Percentiles rank a stretch among this genome's conserved stretches.
Evolutionary conservation across 2,113 vertebrate genomes (phyloP).

Genomic region (Chaetodon auriga): DNA sequence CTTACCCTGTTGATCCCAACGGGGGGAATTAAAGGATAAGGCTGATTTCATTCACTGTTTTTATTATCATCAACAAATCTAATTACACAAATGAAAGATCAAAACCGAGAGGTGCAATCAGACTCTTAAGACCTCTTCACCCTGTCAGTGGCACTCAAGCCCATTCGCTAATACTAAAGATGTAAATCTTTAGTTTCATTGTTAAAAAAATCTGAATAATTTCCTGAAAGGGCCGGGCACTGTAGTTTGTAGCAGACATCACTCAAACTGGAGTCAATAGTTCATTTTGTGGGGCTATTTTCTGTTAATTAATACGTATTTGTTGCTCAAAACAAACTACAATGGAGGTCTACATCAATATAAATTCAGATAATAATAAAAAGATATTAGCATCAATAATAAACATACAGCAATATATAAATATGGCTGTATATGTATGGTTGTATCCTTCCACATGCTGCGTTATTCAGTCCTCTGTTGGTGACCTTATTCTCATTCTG

Average conservation of each 20-base stretch:
- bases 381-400: not conserved
- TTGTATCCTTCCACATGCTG: not conserved
- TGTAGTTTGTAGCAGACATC: not conserved
- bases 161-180: not conserved
- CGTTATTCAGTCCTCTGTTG: not conserved
- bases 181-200: not conserved
- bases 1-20: not conserved
- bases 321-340: not conserved
- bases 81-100: not conserved
- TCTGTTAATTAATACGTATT: not conserved
- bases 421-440: no score
- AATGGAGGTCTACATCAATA: not conserved
- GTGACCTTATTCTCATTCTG: constrained; percentile 66
- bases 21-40: not conserved
- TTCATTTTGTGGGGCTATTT: not conserved
- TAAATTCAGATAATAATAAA: not conserved
- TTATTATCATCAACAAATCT: not conserved
- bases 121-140: not conserved
- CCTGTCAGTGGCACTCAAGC: not conserved
- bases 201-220: not conserved
- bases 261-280: not conserved
- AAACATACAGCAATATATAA: not conserved
- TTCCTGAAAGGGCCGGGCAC: not conserved
- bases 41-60: not conserved
- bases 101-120: not conserved